Base-by-base conservation (phyloP, 2,888 invertebrate species). In the Sminthurides aquaticus region DNA sequence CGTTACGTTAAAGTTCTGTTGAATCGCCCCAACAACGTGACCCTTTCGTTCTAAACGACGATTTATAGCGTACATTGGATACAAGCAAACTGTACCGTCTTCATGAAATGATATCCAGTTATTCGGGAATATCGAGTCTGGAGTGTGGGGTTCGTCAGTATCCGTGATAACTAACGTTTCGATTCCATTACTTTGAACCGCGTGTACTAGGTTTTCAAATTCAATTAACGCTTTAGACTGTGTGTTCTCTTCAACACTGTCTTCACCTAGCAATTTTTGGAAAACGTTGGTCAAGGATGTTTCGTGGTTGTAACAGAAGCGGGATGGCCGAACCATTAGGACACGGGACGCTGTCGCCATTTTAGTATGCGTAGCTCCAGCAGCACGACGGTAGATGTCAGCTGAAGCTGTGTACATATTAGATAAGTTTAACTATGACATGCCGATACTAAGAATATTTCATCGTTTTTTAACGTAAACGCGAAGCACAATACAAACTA, bases 41-140 rank as follows among this genome's bases (percentile, higher is more conserved):
- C 43, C 34, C 24, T 66, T 66, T 49, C 71, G 48, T 57, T 73
- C 73, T 5, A 59, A 34, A 49, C 69, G 56, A 18, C 73, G 60
- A 43, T 62, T 70, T 15, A 29, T 11, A 8, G 73, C 66, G 49
- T 65, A 64, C 69, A 73, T 69, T n/a, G 73, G 72, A 63, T 70
- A 72, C 1, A 72, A 28, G 8, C 67, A 66, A 1, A 71, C 58
- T 1, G 62, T 67, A 1, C 64, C 66, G 22, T 59, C 57, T 26
- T 49, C 55, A 63, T 69, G 69, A 52, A 64, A 65, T 1, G 71
- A 67, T 24, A 72, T 62, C 71, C 71, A 72, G 62, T 73, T 72
- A 34, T 71, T 73, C 11, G 73, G 73, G 29, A 71, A 73, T 2
- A 72, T 62, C 5, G 72, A 67, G 60, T 72, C 70, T 0, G 71